Base-by-base conservation (phyloP, 1,140 invertebrate species). In the Hormaphis cornu region DNA sequence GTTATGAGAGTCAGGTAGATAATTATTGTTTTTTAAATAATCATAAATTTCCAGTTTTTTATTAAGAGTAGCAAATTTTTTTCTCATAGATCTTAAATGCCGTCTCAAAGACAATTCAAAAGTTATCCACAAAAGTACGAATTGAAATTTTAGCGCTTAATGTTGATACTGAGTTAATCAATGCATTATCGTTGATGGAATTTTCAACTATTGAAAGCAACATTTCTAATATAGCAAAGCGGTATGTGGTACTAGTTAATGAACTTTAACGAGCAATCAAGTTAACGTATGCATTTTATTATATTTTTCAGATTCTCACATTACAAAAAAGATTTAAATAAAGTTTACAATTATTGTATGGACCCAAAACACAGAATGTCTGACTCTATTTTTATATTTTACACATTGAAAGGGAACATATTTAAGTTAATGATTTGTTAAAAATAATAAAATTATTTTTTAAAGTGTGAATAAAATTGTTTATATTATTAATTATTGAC, bases 101-200 rank as follows among this genome's bases (percentile, higher is more conserved):
- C 69, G 72, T 82, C 22, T 72, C 76, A 9, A 70, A 75, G 28
- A 72, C 74, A 42, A 72, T 80, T 30, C 76, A 77, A 56, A 78
- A 79, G 72, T 74, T 83, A 58, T 77, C 77, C 22, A 73, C 75
- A n/a, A 79, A 80, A 69, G 74, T 77, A 58, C 71, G 75, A 30
- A 72, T 80, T 18, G 81, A 82, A 71, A 76, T 82, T 2, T 58
- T 83, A 8, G 80, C 75, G 18, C 53, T 81, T 26, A 80, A 81
- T 44, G 71, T 82, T 20, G 76, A 75, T 33, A 59, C 61, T 6
- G 72, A 76, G 48, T 76, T 80, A 1, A 73, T 82, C 1, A 79
- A 78, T 63, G 76, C 74, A 10, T 74, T 82, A n/a, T 75, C 77
- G 8, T 75, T 76, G 61, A 71, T 81, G 2, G 77, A 80, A 56